These are phyloP conservation scores for Palythoa grandiflora DNA, from an alignment of 92 coral and sea anemone species.

Conservation along the genomic window DNA sequence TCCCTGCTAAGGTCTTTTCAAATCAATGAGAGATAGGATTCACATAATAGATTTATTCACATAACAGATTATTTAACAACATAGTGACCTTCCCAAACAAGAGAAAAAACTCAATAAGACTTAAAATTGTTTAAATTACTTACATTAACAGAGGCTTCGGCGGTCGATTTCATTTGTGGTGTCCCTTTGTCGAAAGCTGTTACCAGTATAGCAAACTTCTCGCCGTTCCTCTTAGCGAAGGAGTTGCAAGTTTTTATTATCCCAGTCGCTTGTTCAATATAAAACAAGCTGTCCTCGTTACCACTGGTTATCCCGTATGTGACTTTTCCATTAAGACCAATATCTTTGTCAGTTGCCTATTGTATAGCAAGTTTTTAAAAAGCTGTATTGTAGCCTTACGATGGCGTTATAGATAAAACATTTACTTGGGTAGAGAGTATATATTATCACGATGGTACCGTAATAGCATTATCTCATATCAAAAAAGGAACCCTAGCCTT, in stretches of 20 bases:
- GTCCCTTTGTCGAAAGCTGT: constrained; percentile 63
- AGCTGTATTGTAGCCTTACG: not conserved
- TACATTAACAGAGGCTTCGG: constrained; percentile 16
- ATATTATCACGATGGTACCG: no score
- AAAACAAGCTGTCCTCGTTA: constrained; percentile 46
- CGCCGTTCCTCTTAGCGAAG: constrained; percentile 55
- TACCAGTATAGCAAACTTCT: constrained; percentile 45
- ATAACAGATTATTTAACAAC: no score
- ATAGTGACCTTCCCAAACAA: no score
- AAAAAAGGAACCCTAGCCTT: no score
- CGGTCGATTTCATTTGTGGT: constrained; percentile 5
- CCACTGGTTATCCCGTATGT: constrained; percentile 25
- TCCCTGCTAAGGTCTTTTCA: no score
- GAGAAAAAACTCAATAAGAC: not conserved
- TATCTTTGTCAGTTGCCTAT: constrained; percentile 44
- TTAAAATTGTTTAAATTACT: not conserved
- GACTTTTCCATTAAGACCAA: constrained; percentile 6
- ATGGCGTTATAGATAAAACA: not conserved
- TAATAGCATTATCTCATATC: no score
- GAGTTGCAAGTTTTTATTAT: constrained; percentile 54
- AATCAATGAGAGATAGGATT: no score
- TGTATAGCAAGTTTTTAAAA: not conserved
- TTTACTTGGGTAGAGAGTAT: not conserved
- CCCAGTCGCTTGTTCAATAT: constrained; percentile 66
- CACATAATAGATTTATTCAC: no score